These are phyloP conservation scores for Idaea biselata DNA, from an alignment of 2,888 invertebrate genomes.

Conservation along the genomic window DNA sequence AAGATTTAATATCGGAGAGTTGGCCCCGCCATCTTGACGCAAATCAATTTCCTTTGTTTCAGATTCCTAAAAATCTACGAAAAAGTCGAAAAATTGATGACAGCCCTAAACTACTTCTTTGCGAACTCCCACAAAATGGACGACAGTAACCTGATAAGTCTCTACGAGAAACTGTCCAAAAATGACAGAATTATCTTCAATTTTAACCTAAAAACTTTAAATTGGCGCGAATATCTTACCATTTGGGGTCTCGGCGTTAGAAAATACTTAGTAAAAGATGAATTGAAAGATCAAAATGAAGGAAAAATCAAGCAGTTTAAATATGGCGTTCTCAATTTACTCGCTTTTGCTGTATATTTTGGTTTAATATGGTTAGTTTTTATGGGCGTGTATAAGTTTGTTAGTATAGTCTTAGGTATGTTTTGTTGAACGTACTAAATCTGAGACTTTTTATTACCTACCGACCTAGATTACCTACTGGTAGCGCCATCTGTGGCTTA, in stretches of 20 bases:
- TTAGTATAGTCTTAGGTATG: neutral
- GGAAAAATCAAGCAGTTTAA: slow-evolving; percentile 2
- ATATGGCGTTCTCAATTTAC: neutral
- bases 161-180: slow-evolving; percentile 19
- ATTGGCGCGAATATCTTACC: slow-evolving; percentile 13
- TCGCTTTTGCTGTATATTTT: neutral
- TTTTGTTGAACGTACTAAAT: neutral
- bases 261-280: slow-evolving; percentile 26
- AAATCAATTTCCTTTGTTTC: too few species aligned
- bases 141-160: slow-evolving; percentile 14
- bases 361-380: neutral
- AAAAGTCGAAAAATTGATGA: slow-evolving; percentile 19
- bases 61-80: slow-evolving; percentile 22
- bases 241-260: slow-evolving; percentile 19
- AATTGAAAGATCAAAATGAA: slow-evolving; percentile 10
- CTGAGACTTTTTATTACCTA: neutral
- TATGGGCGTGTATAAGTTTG: neutral
- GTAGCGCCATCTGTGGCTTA: neutral
- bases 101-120: slow-evolving; percentile 14
- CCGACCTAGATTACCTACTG: too few species aligned
- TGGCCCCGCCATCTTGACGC: too few species aligned
- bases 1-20: too few species aligned
- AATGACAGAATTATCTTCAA: slow-evolving; percentile 26
- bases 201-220: slow-evolving; percentile 20
- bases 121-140: slow-evolving; percentile 16